phyloP scores from a whole-genome alignment of 2,888 invertebrate species.

The Hoplodrina ambigua region DNA sequence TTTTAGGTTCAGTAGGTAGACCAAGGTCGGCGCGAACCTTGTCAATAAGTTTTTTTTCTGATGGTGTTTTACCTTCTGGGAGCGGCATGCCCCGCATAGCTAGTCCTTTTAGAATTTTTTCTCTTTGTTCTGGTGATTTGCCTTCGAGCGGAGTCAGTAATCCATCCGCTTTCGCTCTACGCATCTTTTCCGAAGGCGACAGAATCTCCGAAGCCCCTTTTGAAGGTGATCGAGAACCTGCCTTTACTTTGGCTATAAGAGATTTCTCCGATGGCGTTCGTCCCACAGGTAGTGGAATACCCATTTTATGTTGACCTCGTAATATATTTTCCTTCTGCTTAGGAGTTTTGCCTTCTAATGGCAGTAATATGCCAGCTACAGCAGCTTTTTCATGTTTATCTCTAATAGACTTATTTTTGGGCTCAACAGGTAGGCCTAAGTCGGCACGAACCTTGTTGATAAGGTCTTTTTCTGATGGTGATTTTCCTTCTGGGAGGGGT shows the following conservation, averaged over 20 bases:
- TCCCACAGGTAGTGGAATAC: constrained; percentile 48
- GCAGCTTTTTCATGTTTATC: constrained; percentile 62
- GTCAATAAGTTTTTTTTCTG: constrained; percentile 27
- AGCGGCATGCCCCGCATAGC: constrained; percentile 29
- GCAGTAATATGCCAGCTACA: constrained; percentile 56
- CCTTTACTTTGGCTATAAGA: constrained; percentile 41
- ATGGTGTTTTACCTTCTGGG: constrained; percentile 35
- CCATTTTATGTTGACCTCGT: constrained; percentile 50
- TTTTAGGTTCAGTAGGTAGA: constrained; percentile 30
- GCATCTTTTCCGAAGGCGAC: constrained; percentile 49
- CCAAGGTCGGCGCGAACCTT: constrained; percentile 28
- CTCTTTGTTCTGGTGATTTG: constrained; percentile 21
- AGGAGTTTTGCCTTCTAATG: constrained; percentile 50
- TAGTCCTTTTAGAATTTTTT: constrained; percentile 23
- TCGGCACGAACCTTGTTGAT: constrained; percentile 64
- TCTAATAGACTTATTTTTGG: constrained; percentile 55
- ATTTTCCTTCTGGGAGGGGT: constrained; percentile 47
- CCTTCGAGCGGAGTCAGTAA: constrained; percentile 47
- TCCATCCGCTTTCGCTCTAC: constrained; percentile 52
- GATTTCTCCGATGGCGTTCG: constrained; percentile 62
- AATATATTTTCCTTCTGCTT: constrained; percentile 66
- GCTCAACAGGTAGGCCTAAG: constrained; percentile 66
- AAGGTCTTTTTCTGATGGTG: constrained; percentile 58
- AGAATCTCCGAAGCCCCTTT: too few species aligned
- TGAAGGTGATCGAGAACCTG: not conserved